phyloP scores from a whole-genome alignment of 92 coral and sea anemone species.

The Hydrozoanthus gracilis region DNA sequence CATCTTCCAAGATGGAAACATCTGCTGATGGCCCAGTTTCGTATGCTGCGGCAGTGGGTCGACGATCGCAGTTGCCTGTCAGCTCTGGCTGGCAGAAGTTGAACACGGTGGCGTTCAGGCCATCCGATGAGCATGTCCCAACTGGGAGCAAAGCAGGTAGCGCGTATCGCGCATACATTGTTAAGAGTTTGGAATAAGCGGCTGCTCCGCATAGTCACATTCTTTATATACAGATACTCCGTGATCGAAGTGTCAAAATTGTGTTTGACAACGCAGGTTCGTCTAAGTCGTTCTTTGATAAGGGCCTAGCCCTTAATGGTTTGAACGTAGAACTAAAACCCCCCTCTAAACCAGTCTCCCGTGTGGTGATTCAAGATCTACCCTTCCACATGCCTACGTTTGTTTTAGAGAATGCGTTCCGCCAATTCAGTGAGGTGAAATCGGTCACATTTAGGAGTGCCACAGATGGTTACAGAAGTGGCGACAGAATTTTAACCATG shows the following conservation, averaged over 20 bases:
- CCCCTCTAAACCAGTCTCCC: not conserved
- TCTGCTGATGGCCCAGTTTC: too few relatives aligned
- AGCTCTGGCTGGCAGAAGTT: not conserved
- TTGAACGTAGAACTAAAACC: not conserved
- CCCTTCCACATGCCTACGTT: constrained; percentile 1
- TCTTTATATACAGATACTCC: not conserved
- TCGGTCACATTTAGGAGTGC: not conserved
- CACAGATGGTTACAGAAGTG: not conserved
- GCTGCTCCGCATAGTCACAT: not conserved
- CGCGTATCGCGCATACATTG: not conserved
- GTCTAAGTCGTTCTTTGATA: not conserved
- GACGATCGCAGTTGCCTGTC: too few relatives aligned
- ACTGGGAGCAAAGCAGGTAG: not conserved
- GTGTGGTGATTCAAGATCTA: not conserved
- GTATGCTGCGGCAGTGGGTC: too few relatives aligned
- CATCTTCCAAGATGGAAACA: too few relatives aligned
- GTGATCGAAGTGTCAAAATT: not conserved
- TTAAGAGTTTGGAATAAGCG: not conserved
- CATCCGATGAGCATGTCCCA: not conserved
- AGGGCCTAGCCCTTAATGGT: too few relatives aligned
- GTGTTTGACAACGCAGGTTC: not conserved
- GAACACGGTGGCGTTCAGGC: not conserved
- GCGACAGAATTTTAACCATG: not conserved
- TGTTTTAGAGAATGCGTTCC: not conserved
- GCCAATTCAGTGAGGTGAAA: not conserved